A percentile compares a stretch with the other conserved stretches of the same genome.
Conservation (phyloP, 1,140 invertebrate species). For the Zaprionus africanus region DNA sequence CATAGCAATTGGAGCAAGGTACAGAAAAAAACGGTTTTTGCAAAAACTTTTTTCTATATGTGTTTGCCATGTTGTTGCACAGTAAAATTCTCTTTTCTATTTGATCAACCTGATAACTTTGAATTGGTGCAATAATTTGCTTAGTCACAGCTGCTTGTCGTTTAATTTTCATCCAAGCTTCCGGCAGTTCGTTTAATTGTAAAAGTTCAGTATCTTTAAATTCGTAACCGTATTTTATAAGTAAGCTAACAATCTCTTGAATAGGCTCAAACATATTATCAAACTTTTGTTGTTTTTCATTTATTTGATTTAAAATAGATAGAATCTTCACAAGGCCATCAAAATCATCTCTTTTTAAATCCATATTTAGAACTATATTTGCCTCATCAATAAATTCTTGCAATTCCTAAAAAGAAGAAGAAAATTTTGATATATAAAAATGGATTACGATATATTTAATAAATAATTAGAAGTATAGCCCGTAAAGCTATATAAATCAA, state of each 20-base stretch:
- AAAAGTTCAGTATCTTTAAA: conserved; percentile 88
- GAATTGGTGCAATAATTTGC: conserved; percentile 92
- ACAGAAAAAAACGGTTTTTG: conserved; percentile 88
- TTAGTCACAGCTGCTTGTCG: conserved; percentile 93
- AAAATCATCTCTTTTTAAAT: conserved; percentile 88
- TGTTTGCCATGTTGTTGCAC: conserved; percentile 91
- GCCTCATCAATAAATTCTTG: conserved; percentile 87
- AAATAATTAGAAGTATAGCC: too few relatives aligned
- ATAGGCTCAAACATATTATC: conserved; percentile 93
- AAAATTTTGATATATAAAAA: background rate
- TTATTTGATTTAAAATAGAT: conserved; percentile 86
- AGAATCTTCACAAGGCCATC: conserved; percentile 86
- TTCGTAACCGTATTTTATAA: conserved; percentile 90
- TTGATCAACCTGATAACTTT: conserved; percentile 87
- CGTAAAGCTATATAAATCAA: too few relatives aligned
- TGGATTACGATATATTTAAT: too few relatives aligned
- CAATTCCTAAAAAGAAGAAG: conserved; percentile 84
- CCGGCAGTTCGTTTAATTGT: conserved; percentile 91
- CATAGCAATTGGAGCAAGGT: conserved; percentile 90
- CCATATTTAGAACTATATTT: conserved; percentile 85
- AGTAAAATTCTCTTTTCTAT: conserved; percentile 88
- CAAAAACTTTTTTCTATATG: conserved; percentile 91
- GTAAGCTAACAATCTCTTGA: conserved; percentile 90
- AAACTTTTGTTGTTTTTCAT: conserved; percentile 86
- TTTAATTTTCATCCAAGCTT: conserved; percentile 95